Conservation (phyloP, 2,113 vertebrate species). For the Coptodon rendalli region DNA sequence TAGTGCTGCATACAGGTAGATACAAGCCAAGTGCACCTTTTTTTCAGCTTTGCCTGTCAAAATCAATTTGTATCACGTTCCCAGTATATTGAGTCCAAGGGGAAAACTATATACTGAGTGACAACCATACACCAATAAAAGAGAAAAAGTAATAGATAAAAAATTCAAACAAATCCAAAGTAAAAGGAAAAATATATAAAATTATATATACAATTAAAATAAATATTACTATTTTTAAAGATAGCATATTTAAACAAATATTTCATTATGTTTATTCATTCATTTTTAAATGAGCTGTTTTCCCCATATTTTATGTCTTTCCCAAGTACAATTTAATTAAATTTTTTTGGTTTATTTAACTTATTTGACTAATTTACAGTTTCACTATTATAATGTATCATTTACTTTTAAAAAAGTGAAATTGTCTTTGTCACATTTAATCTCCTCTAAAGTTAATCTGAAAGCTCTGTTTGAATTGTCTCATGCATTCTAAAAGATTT, state of each 20-base stretch:
- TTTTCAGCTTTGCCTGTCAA: not conserved
- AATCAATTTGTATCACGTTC: not conserved
- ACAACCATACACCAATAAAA: not conserved
- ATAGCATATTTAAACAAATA: not conserved
- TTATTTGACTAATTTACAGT: not conserved
- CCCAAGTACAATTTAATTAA: fast-evolving
- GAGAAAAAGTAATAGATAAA: not conserved
- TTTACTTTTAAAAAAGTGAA: not conserved
- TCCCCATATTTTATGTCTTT: not conserved
- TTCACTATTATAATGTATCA: not conserved
- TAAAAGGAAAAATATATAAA: fast-evolving
- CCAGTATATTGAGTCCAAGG: not conserved
- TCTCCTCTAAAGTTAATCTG: not conserved
- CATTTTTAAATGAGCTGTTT: not conserved
- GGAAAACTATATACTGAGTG: not conserved
- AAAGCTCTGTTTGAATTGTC: not conserved
- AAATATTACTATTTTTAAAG: not conserved
- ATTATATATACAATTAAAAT: fast-evolving
- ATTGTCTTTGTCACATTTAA: not conserved
- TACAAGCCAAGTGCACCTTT: not conserved
- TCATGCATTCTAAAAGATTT: not conserved
- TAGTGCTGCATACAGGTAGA: not conserved
- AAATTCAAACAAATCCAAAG: not conserved
- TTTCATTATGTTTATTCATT: not conserved
- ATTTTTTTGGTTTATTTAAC: not conserved